Conservation (phyloP, 2,113 vertebrate genomes). For the Rhadina sibilatrix region DNA sequence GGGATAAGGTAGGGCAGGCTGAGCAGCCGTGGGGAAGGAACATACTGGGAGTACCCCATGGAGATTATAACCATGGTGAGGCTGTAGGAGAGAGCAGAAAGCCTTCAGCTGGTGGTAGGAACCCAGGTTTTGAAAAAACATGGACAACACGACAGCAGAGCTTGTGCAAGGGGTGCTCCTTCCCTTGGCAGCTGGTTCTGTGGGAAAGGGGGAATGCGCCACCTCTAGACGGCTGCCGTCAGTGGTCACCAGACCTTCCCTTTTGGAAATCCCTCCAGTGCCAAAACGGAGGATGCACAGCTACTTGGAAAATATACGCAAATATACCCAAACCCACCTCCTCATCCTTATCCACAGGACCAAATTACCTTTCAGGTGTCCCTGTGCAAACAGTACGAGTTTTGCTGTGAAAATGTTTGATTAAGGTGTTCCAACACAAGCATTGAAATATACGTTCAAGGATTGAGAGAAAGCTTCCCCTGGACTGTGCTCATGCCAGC, state of each 20-base stretch:
- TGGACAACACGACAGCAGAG: accelerated
- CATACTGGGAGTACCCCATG: neutral
- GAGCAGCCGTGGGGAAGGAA: neutral
- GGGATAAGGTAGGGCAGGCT: neutral
- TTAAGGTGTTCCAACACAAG: neutral
- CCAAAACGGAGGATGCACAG: neutral
- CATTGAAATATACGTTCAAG: neutral
- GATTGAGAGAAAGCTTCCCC: neutral
- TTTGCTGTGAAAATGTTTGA: neutral
- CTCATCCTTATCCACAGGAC: neutral
- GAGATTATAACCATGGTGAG: neutral
- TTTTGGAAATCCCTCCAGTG: neutral
- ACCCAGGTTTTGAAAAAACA: neutral
- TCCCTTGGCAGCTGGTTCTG: neutral
- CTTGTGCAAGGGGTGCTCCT: neutral
- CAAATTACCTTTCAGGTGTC: neutral
- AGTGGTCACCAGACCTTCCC: neutral
- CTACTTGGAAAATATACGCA: neutral
- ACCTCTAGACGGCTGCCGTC: neutral
- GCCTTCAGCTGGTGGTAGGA: neutral
- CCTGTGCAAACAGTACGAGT: neutral
- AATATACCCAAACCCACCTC: neutral
- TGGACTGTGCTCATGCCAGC: neutral
- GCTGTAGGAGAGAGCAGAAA: neutral
- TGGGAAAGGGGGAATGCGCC: conserved; percentile 2